phyloP scores from a whole-genome alignment of 2,888 invertebrate genomes.

The Apamea anceps region DNA sequence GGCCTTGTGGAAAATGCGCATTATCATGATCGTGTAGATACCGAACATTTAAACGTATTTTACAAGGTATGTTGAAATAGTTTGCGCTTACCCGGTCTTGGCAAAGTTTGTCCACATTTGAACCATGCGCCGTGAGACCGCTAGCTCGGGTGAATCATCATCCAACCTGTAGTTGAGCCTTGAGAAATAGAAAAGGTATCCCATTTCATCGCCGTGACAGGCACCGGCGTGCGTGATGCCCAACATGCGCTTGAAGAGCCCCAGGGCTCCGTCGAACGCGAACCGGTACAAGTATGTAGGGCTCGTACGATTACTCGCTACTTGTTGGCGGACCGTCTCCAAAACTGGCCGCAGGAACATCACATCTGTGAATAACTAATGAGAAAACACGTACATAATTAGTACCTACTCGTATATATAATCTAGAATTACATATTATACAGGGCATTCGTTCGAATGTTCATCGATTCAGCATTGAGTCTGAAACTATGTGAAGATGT shows the following conservation, averaged over 20 bases:
- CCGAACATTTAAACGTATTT: neutral
- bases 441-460: neutral
- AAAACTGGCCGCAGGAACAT: constrained; percentile 91
- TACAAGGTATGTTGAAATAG: neutral
- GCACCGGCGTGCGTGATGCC: constrained; percentile 91
- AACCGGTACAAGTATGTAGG: constrained; percentile 91
- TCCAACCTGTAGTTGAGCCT: constrained; percentile 91
- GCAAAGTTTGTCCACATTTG: constrained; percentile 92
- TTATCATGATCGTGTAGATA: neutral
- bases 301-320: constrained; percentile 82
- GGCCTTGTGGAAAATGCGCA: neutral
- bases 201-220: constrained; percentile 92
- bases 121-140: constrained; percentile 91
- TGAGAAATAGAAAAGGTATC: constrained; percentile 92
- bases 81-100: constrained; percentile 89
- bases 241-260: constrained; percentile 91
- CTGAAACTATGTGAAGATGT: neutral
- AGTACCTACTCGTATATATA: neutral
- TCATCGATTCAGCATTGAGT: neutral
- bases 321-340: constrained; percentile 87
- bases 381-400: constrained; percentile 33
- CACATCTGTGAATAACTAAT: constrained; percentile 91
- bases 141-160: constrained; percentile 90
- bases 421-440: neutral
- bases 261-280: constrained; percentile 91